Evolutionary conservation across 1,140 invertebrate genomes (phyloP).

Genomic region (Drosophila melanogaster): DNA sequence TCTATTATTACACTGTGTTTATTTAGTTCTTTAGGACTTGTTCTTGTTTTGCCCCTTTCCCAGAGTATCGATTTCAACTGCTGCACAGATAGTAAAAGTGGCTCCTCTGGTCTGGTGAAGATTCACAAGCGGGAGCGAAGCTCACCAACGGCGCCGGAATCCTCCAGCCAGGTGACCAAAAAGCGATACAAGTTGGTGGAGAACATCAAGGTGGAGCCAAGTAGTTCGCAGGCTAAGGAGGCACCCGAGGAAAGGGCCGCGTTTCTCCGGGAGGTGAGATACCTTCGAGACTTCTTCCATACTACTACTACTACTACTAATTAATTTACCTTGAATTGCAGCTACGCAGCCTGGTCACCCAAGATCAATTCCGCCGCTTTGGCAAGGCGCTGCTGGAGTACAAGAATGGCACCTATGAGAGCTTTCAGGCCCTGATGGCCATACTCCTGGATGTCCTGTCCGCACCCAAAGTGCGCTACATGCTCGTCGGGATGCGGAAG

Average conservation of each 20-base stretch:
- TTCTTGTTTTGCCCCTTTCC: too few relatives aligned
- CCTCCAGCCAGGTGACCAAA: slow-evolving; percentile 23
- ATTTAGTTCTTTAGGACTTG: not conserved
- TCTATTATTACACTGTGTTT: not conserved
- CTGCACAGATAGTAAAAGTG: slow-evolving; percentile 10
- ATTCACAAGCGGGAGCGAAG: slow-evolving; percentile 77
- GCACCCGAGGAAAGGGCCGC: slow-evolving; percentile 74
- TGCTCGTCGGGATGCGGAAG: slow-evolving; percentile 87
- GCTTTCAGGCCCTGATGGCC: slow-evolving; percentile 85
- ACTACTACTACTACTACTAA: too few relatives aligned
- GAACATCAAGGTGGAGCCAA: slow-evolving; percentile 45
- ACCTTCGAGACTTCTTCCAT: not conserved
- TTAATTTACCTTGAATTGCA: slow-evolving; percentile 13
- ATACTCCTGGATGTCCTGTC: slow-evolving; percentile 85
- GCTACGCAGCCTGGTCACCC: slow-evolving; percentile 81
- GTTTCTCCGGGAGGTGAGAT: slow-evolving; percentile 64
- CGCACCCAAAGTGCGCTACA: slow-evolving; percentile 86
- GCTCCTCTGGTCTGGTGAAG: slow-evolving; percentile 48
- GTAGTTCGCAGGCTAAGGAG: slow-evolving; percentile 29
- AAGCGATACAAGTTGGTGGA: slow-evolving; percentile 73
- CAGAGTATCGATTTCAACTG: slow-evolving; percentile 76
- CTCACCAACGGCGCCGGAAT: slow-evolving; percentile 44
- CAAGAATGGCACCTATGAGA: slow-evolving; percentile 85
- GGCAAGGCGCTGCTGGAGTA: slow-evolving; percentile 87
- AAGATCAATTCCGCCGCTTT: slow-evolving; percentile 86